Percentiles rank a stretch among this genome's conserved stretches.
phyloP scores from a whole-genome alignment of 2,888 invertebrate species.

The Agriotes lineatus region DNA sequence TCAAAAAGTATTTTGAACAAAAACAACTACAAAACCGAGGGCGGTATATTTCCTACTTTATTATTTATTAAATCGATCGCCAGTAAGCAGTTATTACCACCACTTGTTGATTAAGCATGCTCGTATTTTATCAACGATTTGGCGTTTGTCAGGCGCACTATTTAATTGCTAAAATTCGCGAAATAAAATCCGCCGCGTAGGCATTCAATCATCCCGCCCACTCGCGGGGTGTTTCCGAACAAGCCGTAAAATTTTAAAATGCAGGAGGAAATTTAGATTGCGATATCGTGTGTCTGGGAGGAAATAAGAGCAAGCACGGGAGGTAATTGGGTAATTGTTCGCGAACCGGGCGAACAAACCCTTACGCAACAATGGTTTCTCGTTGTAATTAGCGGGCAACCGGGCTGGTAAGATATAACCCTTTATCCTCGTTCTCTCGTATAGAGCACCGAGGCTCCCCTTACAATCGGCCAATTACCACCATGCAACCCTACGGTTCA shows the following conservation, averaged over 20 bases:
- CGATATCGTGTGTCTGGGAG: slow-evolving; percentile 31
- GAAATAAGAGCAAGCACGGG: slow-evolving; percentile 42
- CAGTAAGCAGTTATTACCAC: background rate
- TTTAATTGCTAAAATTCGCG: too few relatives aligned
- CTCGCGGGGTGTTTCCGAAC: background rate
- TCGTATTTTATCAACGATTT: background rate
- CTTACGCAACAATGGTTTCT: slow-evolving; percentile 60
- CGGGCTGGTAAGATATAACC: slow-evolving; percentile 57
- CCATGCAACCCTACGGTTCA: slow-evolving; percentile 43
- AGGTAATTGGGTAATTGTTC: slow-evolving; percentile 62
- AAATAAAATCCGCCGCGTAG: background rate
- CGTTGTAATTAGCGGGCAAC: slow-evolving; percentile 61
- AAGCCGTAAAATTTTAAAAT: slow-evolving; percentile 15
- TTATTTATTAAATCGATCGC: background rate
- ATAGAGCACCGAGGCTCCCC: slow-evolving; percentile 47
- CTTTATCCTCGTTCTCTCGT: slow-evolving; percentile 49
- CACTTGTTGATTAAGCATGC: background rate
- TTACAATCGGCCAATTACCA: slow-evolving; percentile 55
- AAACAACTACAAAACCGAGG: background rate
- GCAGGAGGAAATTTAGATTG: slow-evolving; percentile 17
- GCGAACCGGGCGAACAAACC: slow-evolving; percentile 57
- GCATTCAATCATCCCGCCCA: background rate
- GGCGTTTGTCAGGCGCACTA: too few relatives aligned
- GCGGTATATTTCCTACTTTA: background rate
- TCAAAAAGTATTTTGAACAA: too few relatives aligned